A percentile compares a stretch with the other conserved stretches of the same genome.
These are phyloP conservation scores for Toxotes lorentzi DNA, from an alignment of 2,797 vertebrate genomes.

Conservation along the genomic window DNA sequence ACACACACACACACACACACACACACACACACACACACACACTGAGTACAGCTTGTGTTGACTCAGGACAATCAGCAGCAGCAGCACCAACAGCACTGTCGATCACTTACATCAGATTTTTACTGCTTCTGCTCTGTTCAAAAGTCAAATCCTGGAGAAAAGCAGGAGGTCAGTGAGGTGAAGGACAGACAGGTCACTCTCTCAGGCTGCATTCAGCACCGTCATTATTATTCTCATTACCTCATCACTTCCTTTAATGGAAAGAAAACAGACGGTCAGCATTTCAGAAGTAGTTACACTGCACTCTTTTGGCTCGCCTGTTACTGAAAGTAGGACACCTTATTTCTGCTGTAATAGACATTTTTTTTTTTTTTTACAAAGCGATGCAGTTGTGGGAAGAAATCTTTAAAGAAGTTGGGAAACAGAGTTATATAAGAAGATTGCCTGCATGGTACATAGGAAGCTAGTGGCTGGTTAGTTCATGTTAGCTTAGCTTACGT, in stretches of 20 bases:
- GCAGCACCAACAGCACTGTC: conserved; percentile 23
- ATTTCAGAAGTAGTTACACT: conserved; percentile 25
- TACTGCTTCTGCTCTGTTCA: conserved; percentile 56
- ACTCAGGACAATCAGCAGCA: conserved; percentile 49
- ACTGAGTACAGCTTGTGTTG: conserved; percentile 24
- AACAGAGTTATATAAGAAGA: not conserved
- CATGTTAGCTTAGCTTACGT: not conserved
- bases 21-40: conserved; percentile 9
- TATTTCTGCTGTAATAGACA: not conserved
- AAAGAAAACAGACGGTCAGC: conserved; percentile 28
- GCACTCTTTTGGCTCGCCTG: conserved; percentile 8
- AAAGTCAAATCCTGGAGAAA: conserved; percentile 36
- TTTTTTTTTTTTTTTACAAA: not conserved
- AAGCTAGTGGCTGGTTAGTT: not conserved
- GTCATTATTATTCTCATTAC: conserved; percentile 28
- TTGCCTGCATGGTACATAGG: not conserved
- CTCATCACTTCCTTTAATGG: conserved; percentile 33
- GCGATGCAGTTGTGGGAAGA: not conserved
- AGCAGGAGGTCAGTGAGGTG: conserved; percentile 19
- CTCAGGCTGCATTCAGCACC: conserved; percentile 20
- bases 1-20: not conserved
- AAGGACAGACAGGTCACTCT: conserved; percentile 45
- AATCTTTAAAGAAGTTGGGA: not conserved
- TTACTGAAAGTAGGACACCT: not conserved
- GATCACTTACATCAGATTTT: conserved; percentile 48